phyloP scores from a whole-genome alignment of 2,113 vertebrate genomes.

The Labrus mixtus region DNA sequence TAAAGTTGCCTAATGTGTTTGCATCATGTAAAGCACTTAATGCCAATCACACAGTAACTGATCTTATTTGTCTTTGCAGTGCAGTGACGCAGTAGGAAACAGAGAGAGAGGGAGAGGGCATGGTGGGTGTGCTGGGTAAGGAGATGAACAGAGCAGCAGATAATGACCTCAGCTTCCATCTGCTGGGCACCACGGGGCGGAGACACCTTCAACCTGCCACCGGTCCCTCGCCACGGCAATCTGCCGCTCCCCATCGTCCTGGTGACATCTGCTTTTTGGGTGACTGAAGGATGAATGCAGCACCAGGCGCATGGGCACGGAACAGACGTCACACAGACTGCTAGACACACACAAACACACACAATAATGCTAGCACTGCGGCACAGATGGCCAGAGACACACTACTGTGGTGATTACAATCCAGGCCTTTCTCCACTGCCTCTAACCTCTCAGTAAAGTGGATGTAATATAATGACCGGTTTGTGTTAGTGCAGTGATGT shows the following conservation, averaged over 20 bases:
- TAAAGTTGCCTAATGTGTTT: constrained; percentile 58
- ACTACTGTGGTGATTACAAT: constrained; percentile 69
- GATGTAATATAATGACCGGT: constrained; percentile 59
- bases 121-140: constrained; percentile 24
- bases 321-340: constrained; percentile 74
- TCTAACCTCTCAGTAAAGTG: constrained; percentile 54
- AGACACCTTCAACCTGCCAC: constrained; percentile 82
- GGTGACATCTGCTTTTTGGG: constrained; percentile 84
- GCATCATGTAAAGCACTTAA: constrained; percentile 43
- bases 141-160: constrained; percentile 71
- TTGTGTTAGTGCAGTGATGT: constrained; percentile 22
- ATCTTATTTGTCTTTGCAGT: constrained; percentile 44
- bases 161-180: constrained; percentile 80
- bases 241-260: constrained; percentile 80
- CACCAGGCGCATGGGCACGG: constrained; percentile 70
- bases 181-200: constrained; percentile 73
- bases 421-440: constrained; percentile 60
- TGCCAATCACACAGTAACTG: not conserved
- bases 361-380: constrained; percentile 62
- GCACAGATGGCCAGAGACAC: constrained; percentile 77
- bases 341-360: constrained; percentile 38
- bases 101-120: constrained; percentile 3
- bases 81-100: constrained; percentile 27
- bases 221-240: constrained; percentile 75
- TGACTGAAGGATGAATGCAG: constrained; percentile 82